These are phyloP conservation scores for Panurus biarmicus DNA, from an alignment of 2,113 vertebrate genomes.

Conservation along the genomic window DNA sequence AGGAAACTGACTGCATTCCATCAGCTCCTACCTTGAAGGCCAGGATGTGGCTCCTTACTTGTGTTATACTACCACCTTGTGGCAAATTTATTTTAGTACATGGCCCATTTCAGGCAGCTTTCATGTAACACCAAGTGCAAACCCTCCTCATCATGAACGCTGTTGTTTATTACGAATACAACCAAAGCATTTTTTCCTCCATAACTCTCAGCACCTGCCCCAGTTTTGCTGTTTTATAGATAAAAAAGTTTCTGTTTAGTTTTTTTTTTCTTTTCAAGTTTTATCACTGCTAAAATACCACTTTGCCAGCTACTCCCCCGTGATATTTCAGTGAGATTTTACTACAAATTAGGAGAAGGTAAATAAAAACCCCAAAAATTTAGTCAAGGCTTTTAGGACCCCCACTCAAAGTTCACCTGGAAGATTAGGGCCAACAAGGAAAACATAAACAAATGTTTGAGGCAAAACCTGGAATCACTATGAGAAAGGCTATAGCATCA, in stretches of 20 bases:
- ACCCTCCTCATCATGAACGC: rapidly evolving
- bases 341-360: background rate
- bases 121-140: rapidly evolving
- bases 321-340: background rate
- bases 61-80: constrained; percentile 8
- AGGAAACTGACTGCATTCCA: rapidly evolving
- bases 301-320: background rate
- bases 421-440: background rate
- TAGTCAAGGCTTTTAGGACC: background rate
- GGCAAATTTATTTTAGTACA: background rate
- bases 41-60: background rate
- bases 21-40: background rate
- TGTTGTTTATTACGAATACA: background rate
- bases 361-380: background rate
- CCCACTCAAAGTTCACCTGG: background rate
- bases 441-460: background rate
- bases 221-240: background rate
- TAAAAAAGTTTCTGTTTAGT: background rate
- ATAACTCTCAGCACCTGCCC: background rate
- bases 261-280: background rate
- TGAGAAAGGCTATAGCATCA: background rate
- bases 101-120: rapidly evolving
- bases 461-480: background rate
- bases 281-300: background rate
- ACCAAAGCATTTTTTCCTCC: background rate